phyloP scores from a whole-genome alignment of 1,140 invertebrate species.

The Contarinia nasturtii region DNA sequence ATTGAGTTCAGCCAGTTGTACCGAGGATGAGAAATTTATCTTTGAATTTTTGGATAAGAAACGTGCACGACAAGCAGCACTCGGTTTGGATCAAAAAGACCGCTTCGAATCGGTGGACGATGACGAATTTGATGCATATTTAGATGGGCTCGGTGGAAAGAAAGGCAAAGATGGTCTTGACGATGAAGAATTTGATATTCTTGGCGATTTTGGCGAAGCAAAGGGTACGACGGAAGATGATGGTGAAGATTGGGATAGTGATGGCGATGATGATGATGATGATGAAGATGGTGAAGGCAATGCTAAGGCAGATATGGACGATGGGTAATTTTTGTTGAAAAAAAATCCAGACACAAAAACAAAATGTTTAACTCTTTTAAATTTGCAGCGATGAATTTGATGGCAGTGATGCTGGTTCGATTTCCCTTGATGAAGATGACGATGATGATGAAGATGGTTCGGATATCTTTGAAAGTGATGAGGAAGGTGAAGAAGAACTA shows the following conservation, averaged over 20 bases:
- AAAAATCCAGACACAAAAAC: neutral
- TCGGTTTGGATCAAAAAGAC: slow-evolving; percentile 6
- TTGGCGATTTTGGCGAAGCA: slow-evolving; percentile 29
- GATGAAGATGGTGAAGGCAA: slow-evolving; percentile 23
- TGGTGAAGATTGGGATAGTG: slow-evolving; percentile 23
- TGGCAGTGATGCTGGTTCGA: slow-evolving; percentile 16
- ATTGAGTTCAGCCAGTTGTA: slow-evolving; percentile 15
- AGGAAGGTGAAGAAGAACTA: slow-evolving; percentile 15
- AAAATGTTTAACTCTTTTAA: neutral
- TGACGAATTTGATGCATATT: slow-evolving; percentile 50
- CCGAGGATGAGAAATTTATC: slow-evolving; percentile 22
- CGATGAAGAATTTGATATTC: slow-evolving; percentile 33
- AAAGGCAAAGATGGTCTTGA: slow-evolving; percentile 15
- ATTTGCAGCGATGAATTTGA: slow-evolving; percentile 23
- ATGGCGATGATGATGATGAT: slow-evolving; percentile 21
- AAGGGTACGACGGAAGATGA: slow-evolving; percentile 25
- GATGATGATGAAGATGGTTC: slow-evolving; percentile 12
- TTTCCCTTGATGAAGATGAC: slow-evolving; percentile 19
- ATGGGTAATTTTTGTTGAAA: slow-evolving; percentile 7
- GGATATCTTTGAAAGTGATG: slow-evolving; percentile 12
- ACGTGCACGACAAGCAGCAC: slow-evolving; percentile 12
- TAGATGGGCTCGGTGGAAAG: slow-evolving; percentile 38
- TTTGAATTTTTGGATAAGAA: slow-evolving; percentile 23
- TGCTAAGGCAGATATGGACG: slow-evolving; percentile 13
- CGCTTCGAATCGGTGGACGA: slow-evolving; percentile 19